Evolutionary conservation across 2,888 invertebrate species (phyloP).

Genomic region (Yponomeuta sedellus): DNA sequence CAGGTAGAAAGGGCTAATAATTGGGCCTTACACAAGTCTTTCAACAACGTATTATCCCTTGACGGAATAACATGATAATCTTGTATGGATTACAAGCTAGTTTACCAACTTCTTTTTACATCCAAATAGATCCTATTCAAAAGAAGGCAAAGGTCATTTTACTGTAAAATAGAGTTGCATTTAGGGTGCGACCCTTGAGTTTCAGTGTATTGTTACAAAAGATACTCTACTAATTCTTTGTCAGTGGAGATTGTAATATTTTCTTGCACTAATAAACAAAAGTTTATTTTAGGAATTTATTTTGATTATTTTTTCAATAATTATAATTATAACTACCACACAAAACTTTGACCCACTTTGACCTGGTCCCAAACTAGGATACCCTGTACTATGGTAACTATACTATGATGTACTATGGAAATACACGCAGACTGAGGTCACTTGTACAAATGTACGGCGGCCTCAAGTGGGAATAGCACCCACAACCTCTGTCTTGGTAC

Average conservation of each 20-base stretch:
- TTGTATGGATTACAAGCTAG: conserved; percentile 6
- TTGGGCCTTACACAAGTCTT: not conserved
- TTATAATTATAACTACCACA: no score
- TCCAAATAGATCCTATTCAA: not conserved
- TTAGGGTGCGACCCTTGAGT: not conserved
- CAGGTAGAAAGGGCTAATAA: not conserved
- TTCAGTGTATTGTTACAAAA: not conserved
- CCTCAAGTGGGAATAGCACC: no score
- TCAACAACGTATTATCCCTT: not conserved
- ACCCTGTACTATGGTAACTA: no score
- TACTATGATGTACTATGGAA: no score
- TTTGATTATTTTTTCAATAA: no score
- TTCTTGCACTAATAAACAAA: no score
- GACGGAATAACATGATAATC: conserved; percentile 6
- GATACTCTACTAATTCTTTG: not conserved
- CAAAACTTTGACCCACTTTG: no score
- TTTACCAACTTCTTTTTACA: not conserved
- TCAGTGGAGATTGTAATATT: not conserved
- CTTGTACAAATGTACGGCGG: no score
- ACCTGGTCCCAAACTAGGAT: no score
- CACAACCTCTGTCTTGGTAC: no score
- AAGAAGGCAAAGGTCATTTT: not conserved
- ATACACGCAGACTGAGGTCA: no score
- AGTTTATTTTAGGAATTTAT: no score
- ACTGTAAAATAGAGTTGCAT: not conserved